phyloP scores from a whole-genome alignment of 2,113 vertebrate species.

The Rhineura floridana region DNA sequence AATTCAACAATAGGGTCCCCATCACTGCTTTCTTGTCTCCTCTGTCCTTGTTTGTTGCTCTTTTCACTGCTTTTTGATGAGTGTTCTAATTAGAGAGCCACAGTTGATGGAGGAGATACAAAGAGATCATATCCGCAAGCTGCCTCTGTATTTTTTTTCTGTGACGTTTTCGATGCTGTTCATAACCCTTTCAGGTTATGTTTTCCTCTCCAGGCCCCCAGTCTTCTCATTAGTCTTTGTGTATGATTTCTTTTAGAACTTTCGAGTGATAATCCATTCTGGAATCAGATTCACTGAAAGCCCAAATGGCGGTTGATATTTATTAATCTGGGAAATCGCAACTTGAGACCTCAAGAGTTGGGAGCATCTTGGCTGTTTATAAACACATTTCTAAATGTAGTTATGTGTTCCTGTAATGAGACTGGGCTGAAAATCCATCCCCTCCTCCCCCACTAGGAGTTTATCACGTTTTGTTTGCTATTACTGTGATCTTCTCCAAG shows the following conservation, averaged over 20 bases:
- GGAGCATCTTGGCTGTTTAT: constrained; percentile 63
- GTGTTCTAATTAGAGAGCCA: neutral
- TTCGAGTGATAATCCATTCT: constrained; percentile 65
- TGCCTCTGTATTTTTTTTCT: neutral
- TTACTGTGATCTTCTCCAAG: constrained; percentile 72
- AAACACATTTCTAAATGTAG: constrained; percentile 71
- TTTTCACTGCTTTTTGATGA: neutral
- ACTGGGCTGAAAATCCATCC: constrained; percentile 66
- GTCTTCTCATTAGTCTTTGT: constrained; percentile 61
- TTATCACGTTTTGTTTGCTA: constrained; percentile 71
- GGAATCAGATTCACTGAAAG: constrained; percentile 67
- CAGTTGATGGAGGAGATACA: neutral
- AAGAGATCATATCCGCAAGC: neutral
- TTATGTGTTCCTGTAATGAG: constrained; percentile 73
- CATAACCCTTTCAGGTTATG: neutral
- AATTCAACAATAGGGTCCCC: neutral
- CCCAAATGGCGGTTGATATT: constrained; percentile 71
- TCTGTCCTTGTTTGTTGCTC: neutral
- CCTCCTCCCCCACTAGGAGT: constrained; percentile 54
- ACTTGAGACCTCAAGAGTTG: constrained; percentile 65
- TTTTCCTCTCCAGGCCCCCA: constrained; percentile 9
- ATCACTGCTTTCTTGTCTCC: neutral
- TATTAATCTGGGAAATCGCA: constrained; percentile 77
- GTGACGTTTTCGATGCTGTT: neutral
- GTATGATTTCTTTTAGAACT: constrained; percentile 60